phyloP scores from a whole-genome alignment of 1,140 invertebrate species.

The Cryptotermes secundus region DNA sequence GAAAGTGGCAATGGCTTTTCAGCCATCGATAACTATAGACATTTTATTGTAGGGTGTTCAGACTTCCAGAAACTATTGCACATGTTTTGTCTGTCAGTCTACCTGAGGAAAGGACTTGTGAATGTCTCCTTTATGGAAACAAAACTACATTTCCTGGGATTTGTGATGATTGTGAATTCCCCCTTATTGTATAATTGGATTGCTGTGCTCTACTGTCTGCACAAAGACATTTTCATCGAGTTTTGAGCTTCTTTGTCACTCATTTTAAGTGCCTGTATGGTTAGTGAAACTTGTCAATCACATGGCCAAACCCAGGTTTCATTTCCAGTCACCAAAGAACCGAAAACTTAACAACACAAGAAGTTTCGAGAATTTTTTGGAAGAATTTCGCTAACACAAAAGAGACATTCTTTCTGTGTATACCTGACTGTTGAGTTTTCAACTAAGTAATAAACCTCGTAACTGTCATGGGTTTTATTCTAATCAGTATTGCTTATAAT shows the following conservation, averaged over 20 bases:
- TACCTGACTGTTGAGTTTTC: background rate
- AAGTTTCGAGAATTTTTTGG: background rate
- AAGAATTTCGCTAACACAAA: constrained; percentile 15
- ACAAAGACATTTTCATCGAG: constrained; percentile 31
- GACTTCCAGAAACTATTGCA: background rate
- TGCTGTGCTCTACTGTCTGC: constrained; percentile 25
- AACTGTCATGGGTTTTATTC: background rate
- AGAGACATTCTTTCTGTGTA: constrained; percentile 15
- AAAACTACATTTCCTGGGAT: background rate
- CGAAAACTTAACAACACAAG: constrained; percentile 38
- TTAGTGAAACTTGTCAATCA: constrained; percentile 33
- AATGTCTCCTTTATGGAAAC: background rate
- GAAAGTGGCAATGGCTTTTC: background rate
- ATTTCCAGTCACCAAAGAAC: constrained; percentile 40
- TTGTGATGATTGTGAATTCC: background rate
- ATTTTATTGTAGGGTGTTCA: constrained; percentile 20
- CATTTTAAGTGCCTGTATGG: constrained; percentile 36
- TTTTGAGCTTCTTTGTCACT: constrained; percentile 33
- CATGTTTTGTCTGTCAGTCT: constrained; percentile 17
- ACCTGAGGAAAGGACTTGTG: background rate
- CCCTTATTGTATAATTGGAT: background rate
- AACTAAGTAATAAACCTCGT: background rate
- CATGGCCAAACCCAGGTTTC: constrained; percentile 30
- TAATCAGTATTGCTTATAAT: no score
- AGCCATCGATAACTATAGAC: background rate